A percentile compares a stretch with the other conserved stretches of the same genome.
Evolutionary conservation across 2,888 invertebrate genomes (phyloP).

Genomic region (Endomychus coccineus): DNA sequence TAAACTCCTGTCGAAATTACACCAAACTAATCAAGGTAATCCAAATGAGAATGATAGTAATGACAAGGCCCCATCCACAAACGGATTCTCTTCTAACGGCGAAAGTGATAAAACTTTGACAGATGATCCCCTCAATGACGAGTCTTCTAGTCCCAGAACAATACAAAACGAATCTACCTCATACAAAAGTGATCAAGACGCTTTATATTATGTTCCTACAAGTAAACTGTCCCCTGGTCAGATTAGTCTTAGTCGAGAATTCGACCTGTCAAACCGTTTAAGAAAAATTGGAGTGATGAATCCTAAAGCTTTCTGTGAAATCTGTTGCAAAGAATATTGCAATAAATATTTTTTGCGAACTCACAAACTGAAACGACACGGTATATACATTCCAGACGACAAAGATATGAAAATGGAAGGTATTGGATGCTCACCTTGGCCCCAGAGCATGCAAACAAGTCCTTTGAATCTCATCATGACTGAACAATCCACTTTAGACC

Average conservation of each 20-base stretch:
- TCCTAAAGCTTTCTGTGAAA: conserved; percentile 87
- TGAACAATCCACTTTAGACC: conserved; percentile 54
- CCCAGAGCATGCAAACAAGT: conserved; percentile 56
- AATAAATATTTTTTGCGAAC: conserved; percentile 88
- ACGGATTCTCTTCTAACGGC: conserved; percentile 29
- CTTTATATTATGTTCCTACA: conserved; percentile 33
- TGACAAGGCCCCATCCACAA: conserved; percentile 31
- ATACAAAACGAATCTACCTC: conserved; percentile 39
- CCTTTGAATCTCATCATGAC: conserved; percentile 71
- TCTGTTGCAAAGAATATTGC: conserved; percentile 88
- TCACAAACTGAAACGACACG: conserved; percentile 91
- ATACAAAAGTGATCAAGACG: conserved; percentile 38
- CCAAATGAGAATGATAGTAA: conserved; percentile 30
- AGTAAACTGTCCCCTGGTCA: conserved; percentile 39
- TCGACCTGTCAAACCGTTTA: conserved; percentile 67
- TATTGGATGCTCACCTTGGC: conserved; percentile 19
- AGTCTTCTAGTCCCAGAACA: conserved; percentile 37
- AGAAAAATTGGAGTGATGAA: conserved; percentile 73
- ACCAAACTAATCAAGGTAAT: conserved; percentile 34
- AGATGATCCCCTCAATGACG: conserved; percentile 33
- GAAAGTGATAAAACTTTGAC: conserved; percentile 32
- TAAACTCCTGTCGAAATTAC: conserved; percentile 57
- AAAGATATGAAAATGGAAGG: conserved; percentile 30
- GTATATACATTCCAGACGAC: conserved; percentile 62
- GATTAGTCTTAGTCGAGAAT: conserved; percentile 56